These are phyloP conservation scores for Clamator glandarius DNA, from an alignment of 2,797 vertebrate species.

Conservation along the genomic window DNA sequence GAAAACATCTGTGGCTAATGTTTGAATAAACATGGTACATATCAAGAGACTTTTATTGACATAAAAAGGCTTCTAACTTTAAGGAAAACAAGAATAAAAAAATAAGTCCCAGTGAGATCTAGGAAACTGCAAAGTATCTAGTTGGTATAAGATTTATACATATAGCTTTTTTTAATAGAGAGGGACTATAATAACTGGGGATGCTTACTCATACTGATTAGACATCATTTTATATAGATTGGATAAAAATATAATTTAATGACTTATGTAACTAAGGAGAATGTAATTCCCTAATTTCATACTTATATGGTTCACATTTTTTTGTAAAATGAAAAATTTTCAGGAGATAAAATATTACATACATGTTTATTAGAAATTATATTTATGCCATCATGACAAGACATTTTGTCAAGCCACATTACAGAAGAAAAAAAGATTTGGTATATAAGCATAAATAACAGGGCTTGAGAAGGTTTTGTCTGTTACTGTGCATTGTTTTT, in stretches of 20 bases:
- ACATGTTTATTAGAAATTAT: background rate
- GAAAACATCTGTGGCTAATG: background rate
- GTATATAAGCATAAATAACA: background rate
- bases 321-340: background rate
- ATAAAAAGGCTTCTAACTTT: background rate
- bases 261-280: background rate
- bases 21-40: background rate
- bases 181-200: background rate
- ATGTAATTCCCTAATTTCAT: background rate
- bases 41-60: background rate
- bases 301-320: background rate
- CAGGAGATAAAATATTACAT: background rate
- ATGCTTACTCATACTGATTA: background rate
- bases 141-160: background rate
- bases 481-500: background rate
- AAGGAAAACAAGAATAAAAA: background rate
- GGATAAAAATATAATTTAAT: background rate
- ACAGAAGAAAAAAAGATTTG: background rate
- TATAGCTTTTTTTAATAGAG: background rate
- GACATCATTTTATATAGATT: background rate
- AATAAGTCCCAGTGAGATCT: background rate
- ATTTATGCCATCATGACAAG: background rate
- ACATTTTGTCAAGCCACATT: background rate
- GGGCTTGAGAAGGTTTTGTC: background rate
- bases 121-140: background rate